Evolutionary conservation across 1,140 invertebrate species (phyloP), one percentile per base, ranked within the genome.

Genomic region (Drosophila murphyi): DNA sequence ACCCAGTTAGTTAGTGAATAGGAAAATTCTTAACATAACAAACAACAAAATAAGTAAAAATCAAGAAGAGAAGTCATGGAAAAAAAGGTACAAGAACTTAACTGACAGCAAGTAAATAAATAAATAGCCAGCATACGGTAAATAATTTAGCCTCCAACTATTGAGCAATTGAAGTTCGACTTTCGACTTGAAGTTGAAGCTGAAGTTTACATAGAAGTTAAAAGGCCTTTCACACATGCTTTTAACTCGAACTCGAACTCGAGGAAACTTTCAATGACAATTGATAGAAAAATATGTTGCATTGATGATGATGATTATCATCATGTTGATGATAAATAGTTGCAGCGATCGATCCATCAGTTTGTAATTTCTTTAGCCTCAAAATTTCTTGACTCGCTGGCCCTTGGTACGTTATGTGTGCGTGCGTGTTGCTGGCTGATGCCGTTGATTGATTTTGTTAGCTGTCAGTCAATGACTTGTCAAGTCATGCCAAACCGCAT

Each of bases 1-100:
- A 72, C 74, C 74, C 70, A 76, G 74, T 76, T 76, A 76, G 74
- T 73, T 73, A 73, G 56, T 73, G 74, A 72, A 72, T 61, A 73
- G 62, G 70, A 76, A 73, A 76, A 73, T 76, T 76, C 70, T 76
- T 48, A 68, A 68, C 70, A 73, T 61, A 72, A 72, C 72, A 75
- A 63, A 50, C 34, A 63, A 39, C 37, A 61, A 41, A 56, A 48
- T 4, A 7, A 39, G 12, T 5, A 57, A 32, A 41, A 45, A 28
- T 35, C 20, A 3, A 51, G 43, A 69, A 57, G 55, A 39, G 8
- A 61, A 57, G 61, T 31, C 68, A 41, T 56, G 20, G 20, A 70
- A 54, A 51, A 65, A 43, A 63, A 65, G 39, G 8, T 52, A 60
- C 20, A 59, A 71, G 50, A 71, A 64, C 63, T 59, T 43, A 68